These are phyloP conservation scores for Pristionchus maxplancki DNA, from an alignment of 2,888 invertebrate species.

Conservation along the genomic window DNA sequence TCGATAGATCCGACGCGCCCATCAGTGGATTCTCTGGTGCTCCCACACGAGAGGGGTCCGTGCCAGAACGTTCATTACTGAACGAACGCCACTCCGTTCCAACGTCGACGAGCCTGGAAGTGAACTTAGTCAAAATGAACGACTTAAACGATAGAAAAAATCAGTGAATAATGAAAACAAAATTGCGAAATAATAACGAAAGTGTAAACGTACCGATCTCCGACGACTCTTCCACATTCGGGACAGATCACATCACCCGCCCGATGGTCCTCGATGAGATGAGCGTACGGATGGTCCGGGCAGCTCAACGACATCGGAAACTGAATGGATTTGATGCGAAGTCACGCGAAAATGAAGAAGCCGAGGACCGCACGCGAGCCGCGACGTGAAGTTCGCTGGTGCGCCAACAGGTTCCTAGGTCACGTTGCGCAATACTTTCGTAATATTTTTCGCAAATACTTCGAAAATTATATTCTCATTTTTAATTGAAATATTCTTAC, in stretches of 20 bases:
- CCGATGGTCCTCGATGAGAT: constrained; percentile 96
- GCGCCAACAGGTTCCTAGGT: background rate
- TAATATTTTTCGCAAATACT: no score
- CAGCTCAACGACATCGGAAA: constrained; percentile 81
- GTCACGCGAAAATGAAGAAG: background rate
- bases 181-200: no score
- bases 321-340: background rate
- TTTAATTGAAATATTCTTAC: no score
- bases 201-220: constrained; percentile 84
- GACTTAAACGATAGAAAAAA: background rate
- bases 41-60: constrained; percentile 99
- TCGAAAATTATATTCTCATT: no score
- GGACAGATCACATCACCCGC: constrained; percentile 99
- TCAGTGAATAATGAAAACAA: background rate
- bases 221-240: constrained; percentile 99
- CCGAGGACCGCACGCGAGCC: background rate
- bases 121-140: no score
- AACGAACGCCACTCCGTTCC: constrained; percentile 99
- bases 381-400: background rate
- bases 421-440: no score
- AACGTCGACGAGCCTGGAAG: constrained; percentile 90
- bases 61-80: constrained; percentile 90
- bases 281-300: constrained; percentile 94
- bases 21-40: constrained; percentile 97
- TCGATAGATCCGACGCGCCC: constrained; percentile 95